Conservation (phyloP, 2,797 vertebrate genomes). For the Argya squamiceps region DNA sequence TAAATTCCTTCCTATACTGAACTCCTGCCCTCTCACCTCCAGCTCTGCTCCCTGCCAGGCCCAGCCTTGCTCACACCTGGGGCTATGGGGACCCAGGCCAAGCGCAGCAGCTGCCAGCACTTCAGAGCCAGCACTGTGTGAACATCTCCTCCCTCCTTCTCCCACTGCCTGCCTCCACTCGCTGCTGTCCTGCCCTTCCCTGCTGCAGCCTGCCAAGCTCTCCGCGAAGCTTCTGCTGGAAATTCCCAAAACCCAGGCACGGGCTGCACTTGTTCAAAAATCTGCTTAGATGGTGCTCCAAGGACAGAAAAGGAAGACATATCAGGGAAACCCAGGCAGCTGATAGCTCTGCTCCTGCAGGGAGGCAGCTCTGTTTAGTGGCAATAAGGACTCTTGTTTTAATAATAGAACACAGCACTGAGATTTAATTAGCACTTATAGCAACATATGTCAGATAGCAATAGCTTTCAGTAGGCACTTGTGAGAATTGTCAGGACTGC, state of each 20-base stretch:
- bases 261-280: not conserved
- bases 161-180: rapidly evolving
- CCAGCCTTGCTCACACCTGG: not conserved
- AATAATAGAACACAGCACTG: slow-evolving; percentile 39
- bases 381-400: slow-evolving; percentile 36
- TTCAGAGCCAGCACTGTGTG: not conserved
- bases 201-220: not conserved
- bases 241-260: not conserved
- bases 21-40: rapidly evolving
- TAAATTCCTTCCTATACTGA: not conserved
- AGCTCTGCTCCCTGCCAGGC: not conserved
- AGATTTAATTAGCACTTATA: slow-evolving; percentile 54
- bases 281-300: not conserved
- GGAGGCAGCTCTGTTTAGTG: slow-evolving; percentile 4
- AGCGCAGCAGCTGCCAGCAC: not conserved
- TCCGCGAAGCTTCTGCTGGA: not conserved
- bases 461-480: not conserved
- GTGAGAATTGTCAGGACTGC: not conserved
- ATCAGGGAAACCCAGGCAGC: slow-evolving; percentile 38
- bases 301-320: not conserved
- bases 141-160: not conserved
- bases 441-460: slow-evolving; percentile 44
- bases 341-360: not conserved
- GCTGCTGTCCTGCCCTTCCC: not conserved
- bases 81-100: not conserved